A percentile compares a stretch with the other conserved stretches of the same genome.
These are phyloP conservation scores for Henricia sp. DNA, from an alignment of 53 echinoderm and acorn worm genomes.

Conservation along the genomic window DNA sequence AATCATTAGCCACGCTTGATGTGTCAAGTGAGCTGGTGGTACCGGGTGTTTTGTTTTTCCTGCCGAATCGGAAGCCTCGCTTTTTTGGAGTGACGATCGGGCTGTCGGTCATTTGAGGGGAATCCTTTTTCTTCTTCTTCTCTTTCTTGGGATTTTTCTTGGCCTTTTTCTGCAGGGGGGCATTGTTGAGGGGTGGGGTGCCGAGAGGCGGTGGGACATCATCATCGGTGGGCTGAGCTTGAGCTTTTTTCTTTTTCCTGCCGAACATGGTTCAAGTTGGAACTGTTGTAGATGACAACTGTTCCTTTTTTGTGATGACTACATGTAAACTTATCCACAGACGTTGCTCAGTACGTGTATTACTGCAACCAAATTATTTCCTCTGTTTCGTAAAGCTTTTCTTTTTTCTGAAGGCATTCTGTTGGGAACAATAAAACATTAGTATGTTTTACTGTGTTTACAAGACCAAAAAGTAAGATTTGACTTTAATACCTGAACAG, in stretches of 20 bases:
- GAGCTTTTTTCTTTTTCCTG: constrained; percentile 45
- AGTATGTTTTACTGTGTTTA: too few species aligned
- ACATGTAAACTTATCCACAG: too few species aligned
- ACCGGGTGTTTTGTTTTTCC: constrained; percentile 36
- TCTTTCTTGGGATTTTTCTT: constrained; percentile 42
- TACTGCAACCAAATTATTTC: too few species aligned
- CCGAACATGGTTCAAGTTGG: constrained; percentile 34
- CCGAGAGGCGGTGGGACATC: constrained; percentile 7
- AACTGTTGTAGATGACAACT: too few species aligned
- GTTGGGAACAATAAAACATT: too few species aligned
- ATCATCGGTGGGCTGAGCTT: constrained; percentile 1
- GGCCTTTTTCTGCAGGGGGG: constrained; percentile 1
- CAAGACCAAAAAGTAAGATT: too few species aligned
- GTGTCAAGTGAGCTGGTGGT: constrained; percentile 16
- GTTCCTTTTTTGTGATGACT: too few species aligned
- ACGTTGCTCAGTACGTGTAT: too few species aligned
- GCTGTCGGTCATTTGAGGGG: not conserved
- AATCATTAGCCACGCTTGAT: constrained; percentile 34
- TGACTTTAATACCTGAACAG: too few species aligned
- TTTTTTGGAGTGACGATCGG: constrained; percentile 26
- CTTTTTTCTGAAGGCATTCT: too few species aligned
- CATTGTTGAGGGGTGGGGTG: constrained; percentile 5
- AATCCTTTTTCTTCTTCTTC: constrained; percentile 32
- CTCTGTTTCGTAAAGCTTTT: too few species aligned
- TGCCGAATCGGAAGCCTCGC: constrained; percentile 25